A percentile compares a stretch with the other conserved stretches of the same genome.
These are phyloP conservation scores for Poecilia wingei DNA, from an alignment of 2,797 vertebrate species.

Conservation along the genomic window DNA sequence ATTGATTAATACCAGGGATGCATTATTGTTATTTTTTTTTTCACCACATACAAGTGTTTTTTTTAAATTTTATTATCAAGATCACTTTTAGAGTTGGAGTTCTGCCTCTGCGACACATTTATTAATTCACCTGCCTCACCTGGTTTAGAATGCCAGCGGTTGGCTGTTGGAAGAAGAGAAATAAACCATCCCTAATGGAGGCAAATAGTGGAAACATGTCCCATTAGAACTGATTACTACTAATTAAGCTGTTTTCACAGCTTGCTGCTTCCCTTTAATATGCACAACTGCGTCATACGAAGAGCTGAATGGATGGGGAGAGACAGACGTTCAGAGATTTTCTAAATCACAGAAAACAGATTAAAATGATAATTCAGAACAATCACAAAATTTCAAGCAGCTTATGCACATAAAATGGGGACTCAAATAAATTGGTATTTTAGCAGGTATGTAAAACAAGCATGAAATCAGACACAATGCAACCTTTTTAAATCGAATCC, in stretches of 20 bases:
- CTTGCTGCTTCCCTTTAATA: constrained; percentile 80
- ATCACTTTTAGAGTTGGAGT: constrained; percentile 13
- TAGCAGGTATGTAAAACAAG: neutral
- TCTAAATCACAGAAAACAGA: constrained; percentile 62
- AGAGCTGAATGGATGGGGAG: constrained; percentile 57
- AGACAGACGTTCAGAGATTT: constrained; percentile 59
- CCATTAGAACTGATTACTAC: constrained; percentile 83
- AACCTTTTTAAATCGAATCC: neutral
- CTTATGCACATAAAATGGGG: constrained; percentile 5
- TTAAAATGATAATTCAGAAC: constrained; percentile 59
- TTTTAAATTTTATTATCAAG: constrained; percentile 1
- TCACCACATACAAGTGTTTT: neutral
- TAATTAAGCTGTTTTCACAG: constrained; percentile 86
- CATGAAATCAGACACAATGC: constrained; percentile 19
- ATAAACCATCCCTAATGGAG: constrained; percentile 80
- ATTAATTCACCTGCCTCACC: constrained; percentile 65
- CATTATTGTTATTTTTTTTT: neutral
- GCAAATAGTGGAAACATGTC: constrained; percentile 83
- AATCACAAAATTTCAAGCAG: constrained; percentile 38
- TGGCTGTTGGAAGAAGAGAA: constrained; percentile 74
- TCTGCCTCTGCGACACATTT: constrained; percentile 43
- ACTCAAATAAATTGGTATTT: constrained; percentile 2
- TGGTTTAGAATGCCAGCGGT: constrained; percentile 72
- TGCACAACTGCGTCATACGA: constrained; percentile 71
- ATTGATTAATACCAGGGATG: neutral